Base-by-base conservation (phyloP, 2,888 invertebrate species). In the Corbicula japonica region DNA sequence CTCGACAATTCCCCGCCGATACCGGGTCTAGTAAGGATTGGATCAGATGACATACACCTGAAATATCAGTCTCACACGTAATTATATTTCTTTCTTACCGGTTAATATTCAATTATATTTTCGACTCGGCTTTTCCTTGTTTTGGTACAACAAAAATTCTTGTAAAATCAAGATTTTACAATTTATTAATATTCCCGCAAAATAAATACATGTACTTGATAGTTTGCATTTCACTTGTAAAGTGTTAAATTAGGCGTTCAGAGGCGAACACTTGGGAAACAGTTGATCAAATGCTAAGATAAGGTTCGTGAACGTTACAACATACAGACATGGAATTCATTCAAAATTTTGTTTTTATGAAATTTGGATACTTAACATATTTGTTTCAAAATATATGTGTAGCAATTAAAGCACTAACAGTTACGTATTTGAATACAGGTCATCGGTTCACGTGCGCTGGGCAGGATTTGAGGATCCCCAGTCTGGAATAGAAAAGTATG, bases 1-100 rank as follows among this genome's bases (percentile, higher is more conserved):
- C 61, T 85, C 23, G 88, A 88, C 58, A 82, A 82, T 50, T 86
- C 87, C 1, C 85, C 87, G 5, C 88, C 88, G 3, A 63, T 85
- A 10, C 63, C 76, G 32, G 88, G 88, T 5, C 52, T 75, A 10
- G 85, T 87, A 6, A 70, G 58, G 35, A 72, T 83, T 10, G 85
- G 83, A 8, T 46, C 74, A 8, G 66, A 38, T 21, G 56, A 48
- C 10, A 34, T 46, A 0, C 82, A 85, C 56, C 35, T 48, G 23
- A 72, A 52, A 68, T 85, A 74, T 58, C 52, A 50, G 18, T 66
- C 74, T 12, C 46, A 78, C 52, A 54, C 44, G 85, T 85, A 72
- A 48, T 72, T 58, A 35, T 48, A n/a, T 15, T 5, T 5, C n/a
- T 35, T 35, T 23, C 15, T 28, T 54, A 18, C 56, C 21, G n/a